Evolutionary conservation across 2,797 vertebrate genomes (phyloP).

Genomic region (Scarus forsteni): DNA sequence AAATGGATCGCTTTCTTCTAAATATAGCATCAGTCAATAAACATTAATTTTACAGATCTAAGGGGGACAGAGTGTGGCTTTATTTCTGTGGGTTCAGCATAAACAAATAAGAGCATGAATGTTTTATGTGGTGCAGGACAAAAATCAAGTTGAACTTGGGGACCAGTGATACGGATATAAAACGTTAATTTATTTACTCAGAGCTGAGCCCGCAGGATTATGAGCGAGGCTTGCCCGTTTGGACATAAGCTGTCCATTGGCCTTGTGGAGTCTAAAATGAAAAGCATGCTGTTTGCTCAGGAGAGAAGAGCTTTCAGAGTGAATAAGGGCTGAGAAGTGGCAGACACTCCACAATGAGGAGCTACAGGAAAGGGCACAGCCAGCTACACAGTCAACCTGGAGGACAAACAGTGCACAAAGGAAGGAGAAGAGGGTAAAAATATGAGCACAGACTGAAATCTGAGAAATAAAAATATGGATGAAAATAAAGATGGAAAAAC

Average conservation of each 20-base stretch:
- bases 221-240: constrained; percentile 61
- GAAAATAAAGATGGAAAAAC: constrained; percentile 36
- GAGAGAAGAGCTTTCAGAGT: constrained; percentile 80
- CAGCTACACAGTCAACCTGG: constrained; percentile 56
- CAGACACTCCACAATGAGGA: constrained; percentile 79
- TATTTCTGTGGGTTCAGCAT: constrained; percentile 65
- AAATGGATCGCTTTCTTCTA: constrained; percentile 70
- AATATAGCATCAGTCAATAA: constrained; percentile 77
- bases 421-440: constrained; percentile 28
- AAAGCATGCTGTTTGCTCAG: constrained; percentile 73
- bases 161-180: constrained; percentile 75
- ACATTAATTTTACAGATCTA: constrained; percentile 77
- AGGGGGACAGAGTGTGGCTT: constrained; percentile 65
- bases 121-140: constrained; percentile 77
- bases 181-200: constrained; percentile 80
- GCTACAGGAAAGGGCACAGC: constrained; percentile 77
- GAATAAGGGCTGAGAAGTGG: constrained; percentile 81
- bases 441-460: constrained; percentile 20
- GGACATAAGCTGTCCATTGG: constrained; percentile 74
- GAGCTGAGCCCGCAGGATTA: constrained; percentile 71
- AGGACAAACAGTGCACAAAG: constrained; percentile 53
- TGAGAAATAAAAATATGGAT: constrained; percentile 37
- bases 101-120: constrained; percentile 72
- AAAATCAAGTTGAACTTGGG: constrained; percentile 72
- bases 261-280: constrained; percentile 64